Conservation (phyloP, 2,888 invertebrate genomes). For the Scotopteryx bipunctaria region DNA sequence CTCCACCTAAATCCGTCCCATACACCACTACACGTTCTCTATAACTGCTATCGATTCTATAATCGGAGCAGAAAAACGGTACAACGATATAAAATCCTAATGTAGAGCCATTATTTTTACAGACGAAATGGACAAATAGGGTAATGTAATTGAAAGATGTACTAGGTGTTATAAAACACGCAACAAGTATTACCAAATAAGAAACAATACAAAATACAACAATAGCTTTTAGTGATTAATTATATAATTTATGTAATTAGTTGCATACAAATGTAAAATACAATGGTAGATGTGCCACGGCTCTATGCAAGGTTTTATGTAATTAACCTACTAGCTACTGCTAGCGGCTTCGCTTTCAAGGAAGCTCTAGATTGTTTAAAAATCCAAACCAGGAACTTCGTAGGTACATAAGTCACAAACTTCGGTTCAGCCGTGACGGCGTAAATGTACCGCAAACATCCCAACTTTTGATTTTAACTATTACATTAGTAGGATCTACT, state of each 20-base stretch:
- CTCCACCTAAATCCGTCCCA: constrained; percentile 7
- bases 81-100: constrained; percentile 50
- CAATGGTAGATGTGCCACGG: constrained; percentile 28
- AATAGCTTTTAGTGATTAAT: constrained; percentile 31
- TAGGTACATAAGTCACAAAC: no score
- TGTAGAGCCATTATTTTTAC: constrained; percentile 52
- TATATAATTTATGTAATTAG: constrained; percentile 23
- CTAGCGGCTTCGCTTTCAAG: background rate
- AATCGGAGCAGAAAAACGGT: constrained; percentile 48
- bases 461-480: background rate
- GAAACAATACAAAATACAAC: constrained; percentile 10
- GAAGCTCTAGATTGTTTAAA: no score
- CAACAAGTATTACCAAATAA: constrained; percentile 12
- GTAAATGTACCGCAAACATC: background rate
- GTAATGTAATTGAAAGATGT: constrained; percentile 44
- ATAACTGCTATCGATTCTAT: constrained; percentile 47
- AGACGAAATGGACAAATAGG: constrained; percentile 26
- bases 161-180: background rate
- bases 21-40: background rate
- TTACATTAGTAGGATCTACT: constrained; percentile 11
- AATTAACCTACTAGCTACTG: constrained; percentile 37
- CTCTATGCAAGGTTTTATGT: constrained; percentile 41
- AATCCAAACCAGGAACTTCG: no score
- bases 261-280: constrained; percentile 19
- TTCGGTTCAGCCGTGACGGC: background rate